A percentile compares a stretch with the other conserved stretches of the same genome.
phyloP scores from a whole-genome alignment of 2,797 vertebrate genomes.

The Poecile montanus region DNA sequence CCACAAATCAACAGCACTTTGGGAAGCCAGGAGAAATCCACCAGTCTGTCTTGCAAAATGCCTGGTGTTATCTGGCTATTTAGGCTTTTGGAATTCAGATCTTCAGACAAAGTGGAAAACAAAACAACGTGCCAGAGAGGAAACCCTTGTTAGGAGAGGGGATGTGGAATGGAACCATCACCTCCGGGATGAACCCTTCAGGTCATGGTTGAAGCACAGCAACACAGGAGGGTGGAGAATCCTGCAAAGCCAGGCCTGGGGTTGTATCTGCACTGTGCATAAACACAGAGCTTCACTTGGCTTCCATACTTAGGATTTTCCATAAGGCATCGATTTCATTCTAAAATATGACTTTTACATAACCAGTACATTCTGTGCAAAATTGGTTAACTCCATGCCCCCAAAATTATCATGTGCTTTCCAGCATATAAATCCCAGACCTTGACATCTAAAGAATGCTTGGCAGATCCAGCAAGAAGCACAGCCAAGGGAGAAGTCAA shows the following conservation, averaged over 20 bases:
- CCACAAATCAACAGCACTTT: neutral
- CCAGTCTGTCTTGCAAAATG: neutral
- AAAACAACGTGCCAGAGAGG: neutral
- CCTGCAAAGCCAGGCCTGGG: neutral
- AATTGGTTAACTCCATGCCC: constrained; percentile 29
- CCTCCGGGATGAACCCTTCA: neutral
- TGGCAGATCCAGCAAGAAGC: constrained; percentile 67
- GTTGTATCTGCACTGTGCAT: neutral
- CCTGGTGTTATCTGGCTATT: neutral
- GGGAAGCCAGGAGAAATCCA: neutral
- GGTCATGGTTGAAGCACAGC: neutral
- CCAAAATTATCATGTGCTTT: constrained; percentile 59
- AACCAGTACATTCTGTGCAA: constrained; percentile 43
- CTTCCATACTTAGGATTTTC: neutral
- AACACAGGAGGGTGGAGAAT: neutral
- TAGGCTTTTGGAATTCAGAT: neutral
- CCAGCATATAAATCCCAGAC: constrained; percentile 72
- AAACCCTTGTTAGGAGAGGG: neutral
- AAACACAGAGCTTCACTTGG: neutral
- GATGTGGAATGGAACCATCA: neutral
- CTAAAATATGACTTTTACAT: neutral
- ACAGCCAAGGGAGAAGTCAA: constrained; percentile 72
- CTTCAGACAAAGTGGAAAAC: neutral
- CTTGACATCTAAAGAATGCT: constrained; percentile 74
- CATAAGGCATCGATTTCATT: neutral